A percentile compares a stretch with the other conserved stretches of the same genome.
Evolutionary conservation across 2,797 vertebrate genomes (phyloP).

Genomic region (Allobates femoralis): DNA sequence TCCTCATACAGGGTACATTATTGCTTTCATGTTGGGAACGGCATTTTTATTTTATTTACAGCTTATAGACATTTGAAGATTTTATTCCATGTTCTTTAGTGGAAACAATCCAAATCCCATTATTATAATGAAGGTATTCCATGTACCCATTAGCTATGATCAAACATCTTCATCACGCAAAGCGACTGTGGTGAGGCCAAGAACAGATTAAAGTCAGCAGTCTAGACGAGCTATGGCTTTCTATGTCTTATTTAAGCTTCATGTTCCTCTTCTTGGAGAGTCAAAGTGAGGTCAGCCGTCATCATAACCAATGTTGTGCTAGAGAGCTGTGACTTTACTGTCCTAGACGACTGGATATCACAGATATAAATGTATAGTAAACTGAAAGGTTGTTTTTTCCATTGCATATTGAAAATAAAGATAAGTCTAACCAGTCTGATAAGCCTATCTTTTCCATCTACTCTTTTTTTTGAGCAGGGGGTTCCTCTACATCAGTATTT

Average conservation of each 20-base stretch:
- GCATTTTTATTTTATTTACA: slow-evolving; percentile 3
- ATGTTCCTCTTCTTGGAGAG: slow-evolving; percentile 25
- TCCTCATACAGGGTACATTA: not conserved
- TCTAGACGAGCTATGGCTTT: slow-evolving; percentile 40
- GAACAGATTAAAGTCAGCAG: slow-evolving; percentile 40
- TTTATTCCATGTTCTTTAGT: slow-evolving; percentile 7
- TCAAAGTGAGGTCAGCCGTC: slow-evolving; percentile 39
- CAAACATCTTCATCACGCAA: slow-evolving; percentile 7
- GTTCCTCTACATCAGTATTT: too few species aligned
- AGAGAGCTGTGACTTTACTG: not conserved
- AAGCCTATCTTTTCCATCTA: too few species aligned
- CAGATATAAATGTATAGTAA: not conserved
- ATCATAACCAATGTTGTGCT: not conserved
- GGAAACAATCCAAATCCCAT: slow-evolving; percentile 24
- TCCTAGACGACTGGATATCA: not conserved
- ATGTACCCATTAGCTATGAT: slow-evolving; percentile 34
- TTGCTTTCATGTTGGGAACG: not conserved
- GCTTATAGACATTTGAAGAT: slow-evolving; percentile 10
- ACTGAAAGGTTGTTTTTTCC: not conserved
- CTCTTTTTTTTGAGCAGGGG: too few species aligned
- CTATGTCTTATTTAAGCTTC: slow-evolving; percentile 12
- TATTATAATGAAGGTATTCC: slow-evolving; percentile 36
- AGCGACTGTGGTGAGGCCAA: slow-evolving; percentile 30
- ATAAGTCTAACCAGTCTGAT: not conserved
- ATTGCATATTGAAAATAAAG: not conserved